Evolutionary conservation across 2,888 invertebrate genomes (phyloP).

Genomic region (Scotopteryx bipunctaria): DNA sequence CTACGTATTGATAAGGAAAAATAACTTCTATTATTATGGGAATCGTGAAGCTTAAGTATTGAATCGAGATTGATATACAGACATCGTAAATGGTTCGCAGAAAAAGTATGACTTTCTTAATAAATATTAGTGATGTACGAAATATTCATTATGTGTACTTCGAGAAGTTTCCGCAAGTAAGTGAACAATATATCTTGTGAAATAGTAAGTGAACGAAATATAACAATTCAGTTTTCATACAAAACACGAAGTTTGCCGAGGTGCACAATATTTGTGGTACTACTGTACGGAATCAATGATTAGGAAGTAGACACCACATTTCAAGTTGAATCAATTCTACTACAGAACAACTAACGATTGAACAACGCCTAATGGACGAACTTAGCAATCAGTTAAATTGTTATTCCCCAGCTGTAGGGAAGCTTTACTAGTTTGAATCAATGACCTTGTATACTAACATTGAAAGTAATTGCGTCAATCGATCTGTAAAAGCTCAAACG

Average conservation of each 20-base stretch:
- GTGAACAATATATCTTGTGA: no score
- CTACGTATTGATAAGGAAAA: conserved; percentile 27
- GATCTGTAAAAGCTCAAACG: neutral
- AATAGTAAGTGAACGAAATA: no score
- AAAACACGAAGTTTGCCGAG: no score
- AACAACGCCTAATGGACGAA: neutral
- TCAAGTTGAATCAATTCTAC: neutral
- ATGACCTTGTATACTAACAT: neutral
- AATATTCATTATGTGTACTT: no score
- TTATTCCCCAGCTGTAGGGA: neutral
- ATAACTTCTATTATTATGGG: conserved; percentile 18
- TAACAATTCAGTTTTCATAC: no score
- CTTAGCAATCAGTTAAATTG: conserved; percentile 3
- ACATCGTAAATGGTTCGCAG: neutral
- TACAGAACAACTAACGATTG: neutral
- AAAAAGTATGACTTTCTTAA: neutral
- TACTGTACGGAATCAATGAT: no score
- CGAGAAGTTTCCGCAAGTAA: no score
- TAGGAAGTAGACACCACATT: no score
- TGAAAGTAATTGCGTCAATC: neutral
- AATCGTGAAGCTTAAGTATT: conserved; percentile 6
- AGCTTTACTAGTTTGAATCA: neutral
- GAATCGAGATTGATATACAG: neutral
- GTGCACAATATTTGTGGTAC: no score
- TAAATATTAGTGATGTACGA: neutral